Conservation (phyloP, 1,140 invertebrate species). For the Pseudomyrmex pallidus region DNA sequence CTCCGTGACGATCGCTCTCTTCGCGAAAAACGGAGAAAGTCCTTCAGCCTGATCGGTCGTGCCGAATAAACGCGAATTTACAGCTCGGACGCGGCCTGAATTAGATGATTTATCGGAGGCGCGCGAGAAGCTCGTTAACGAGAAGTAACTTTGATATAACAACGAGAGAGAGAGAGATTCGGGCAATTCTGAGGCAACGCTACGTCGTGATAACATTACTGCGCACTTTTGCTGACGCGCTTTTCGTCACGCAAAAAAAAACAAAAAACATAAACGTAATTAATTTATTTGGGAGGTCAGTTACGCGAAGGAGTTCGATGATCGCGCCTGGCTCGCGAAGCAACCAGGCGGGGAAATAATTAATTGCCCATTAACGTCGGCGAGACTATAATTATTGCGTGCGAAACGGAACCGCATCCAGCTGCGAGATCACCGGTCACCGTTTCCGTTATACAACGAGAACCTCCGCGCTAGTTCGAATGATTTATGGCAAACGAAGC, state of each 20-base stretch:
- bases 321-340: conserved; percentile 14
- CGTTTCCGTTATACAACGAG: conserved; percentile 41
- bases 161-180: conserved; percentile 18
- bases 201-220: not conserved
- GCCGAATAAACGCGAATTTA: conserved; percentile 43
- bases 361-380: conserved; percentile 45
- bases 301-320: conserved; percentile 26
- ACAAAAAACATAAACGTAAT: conserved; percentile 1
- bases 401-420: conserved; percentile 52
- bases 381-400: conserved; percentile 38
- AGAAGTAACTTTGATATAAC: conserved; percentile 40
- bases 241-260: not conserved
- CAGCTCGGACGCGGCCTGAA: conserved; percentile 29
- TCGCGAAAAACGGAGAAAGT: not conserved
- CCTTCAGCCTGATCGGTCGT: not conserved
- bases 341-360: conserved; percentile 26
- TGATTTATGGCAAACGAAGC: conserved; percentile 45
- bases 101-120: conserved; percentile 45
- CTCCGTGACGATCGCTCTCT: conserved; percentile 15
- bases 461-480: not conserved
- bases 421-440: conserved; percentile 48
- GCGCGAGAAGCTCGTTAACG: conserved; percentile 60
- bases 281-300: conserved; percentile 30
- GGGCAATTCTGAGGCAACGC: conserved; percentile 19
- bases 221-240: not conserved